Evolutionary conservation across 2,888 invertebrate species (phyloP).

Genomic region (Caenorhabditis macrosperma): DNA sequence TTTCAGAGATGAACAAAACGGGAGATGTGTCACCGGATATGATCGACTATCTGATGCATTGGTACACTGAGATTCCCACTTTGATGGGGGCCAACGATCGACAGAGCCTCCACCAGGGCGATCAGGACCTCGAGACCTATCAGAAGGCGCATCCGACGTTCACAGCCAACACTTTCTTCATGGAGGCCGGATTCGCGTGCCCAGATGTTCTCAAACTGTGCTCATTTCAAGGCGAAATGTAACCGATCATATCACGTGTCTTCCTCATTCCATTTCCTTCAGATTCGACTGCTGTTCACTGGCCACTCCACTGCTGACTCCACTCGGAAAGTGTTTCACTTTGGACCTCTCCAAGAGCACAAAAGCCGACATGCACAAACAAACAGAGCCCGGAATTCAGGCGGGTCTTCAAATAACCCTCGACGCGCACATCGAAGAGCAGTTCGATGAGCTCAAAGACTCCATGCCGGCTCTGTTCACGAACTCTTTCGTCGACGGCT

Average conservation of each 20-base stretch:
- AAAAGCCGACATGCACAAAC: conserved; percentile 68
- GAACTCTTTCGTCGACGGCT: conserved; percentile 75
- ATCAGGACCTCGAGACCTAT: conserved; percentile 44
- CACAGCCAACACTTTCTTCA: conserved; percentile 34
- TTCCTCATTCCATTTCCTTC: not conserved
- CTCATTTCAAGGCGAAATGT: conserved; percentile 69
- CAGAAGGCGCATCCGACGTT: conserved; percentile 34
- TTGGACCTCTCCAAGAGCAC: conserved; percentile 66
- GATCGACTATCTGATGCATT: conserved; percentile 64
- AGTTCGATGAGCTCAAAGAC: conserved; percentile 56
- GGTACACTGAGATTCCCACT: conserved; percentile 40
- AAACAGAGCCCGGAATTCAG: conserved; percentile 71
- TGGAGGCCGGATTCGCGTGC: conserved; percentile 63
- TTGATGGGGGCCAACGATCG: conserved; percentile 29
- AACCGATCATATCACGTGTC: not conserved
- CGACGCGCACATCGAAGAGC: conserved; percentile 73
- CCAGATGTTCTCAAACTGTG: conserved; percentile 69
- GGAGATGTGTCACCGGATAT: conserved; percentile 60
- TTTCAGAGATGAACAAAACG: conserved; percentile 47
- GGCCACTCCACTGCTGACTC: conserved; percentile 71
- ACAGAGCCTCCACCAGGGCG: conserved; percentile 26
- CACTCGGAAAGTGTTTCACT: conserved; percentile 75
- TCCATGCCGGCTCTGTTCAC: conserved; percentile 63
- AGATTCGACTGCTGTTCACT: conserved; percentile 73
- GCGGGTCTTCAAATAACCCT: conserved; percentile 71